Evolutionary conservation across 2,888 invertebrate genomes (phyloP), one percentile per base, ranked within the genome.

Genomic region (Macroteleia sp.): DNA sequence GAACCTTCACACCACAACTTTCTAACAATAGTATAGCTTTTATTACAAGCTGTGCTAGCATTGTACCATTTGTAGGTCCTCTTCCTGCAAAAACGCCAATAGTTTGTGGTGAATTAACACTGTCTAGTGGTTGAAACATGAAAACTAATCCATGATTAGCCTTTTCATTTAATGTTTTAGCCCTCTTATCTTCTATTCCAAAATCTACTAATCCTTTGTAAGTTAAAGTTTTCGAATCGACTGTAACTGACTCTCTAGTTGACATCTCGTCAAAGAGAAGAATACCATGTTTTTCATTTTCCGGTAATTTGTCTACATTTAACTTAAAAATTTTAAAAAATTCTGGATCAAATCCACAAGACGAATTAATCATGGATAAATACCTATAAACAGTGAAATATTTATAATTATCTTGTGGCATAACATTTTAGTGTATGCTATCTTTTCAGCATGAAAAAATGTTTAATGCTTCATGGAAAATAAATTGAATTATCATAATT

Each of bases 201-300:
- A 44, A 44, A 6, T 44, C 44, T 20, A 34, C 34, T 12, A 50
- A 30, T 32, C 50, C 50, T 10, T 50, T 28, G 10, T 50, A 50
- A 1, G 32, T 50, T n/a, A 50, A 50, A 25, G 9, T 50, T 50
- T 32, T 30, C 8, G 50, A 50, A 16, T 30, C 5, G 16, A 50
- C 50, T 10, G 9, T 50, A 1, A 50, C 17, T 17, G 30, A 30
- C 32, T 50, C 32, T 4, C 50, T 8, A 32, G 50, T 50, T 4
- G 32, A n/a, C 50, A 50, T 50, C 32, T 50, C 50, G n/a, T 50
- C 50, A 9, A 50, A 50, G n/a, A 30, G 5, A 32, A 50, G 16
- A 3, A 50, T 17, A 2, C 50, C 30, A 50, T 46, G 46, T n/a
- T 32, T 50, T 32, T 50, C 16, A 28, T 25, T 12, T 3, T 28